Conservation (phyloP, 2,888 invertebrate species). For the Lordiphosa fenestrarum region DNA sequence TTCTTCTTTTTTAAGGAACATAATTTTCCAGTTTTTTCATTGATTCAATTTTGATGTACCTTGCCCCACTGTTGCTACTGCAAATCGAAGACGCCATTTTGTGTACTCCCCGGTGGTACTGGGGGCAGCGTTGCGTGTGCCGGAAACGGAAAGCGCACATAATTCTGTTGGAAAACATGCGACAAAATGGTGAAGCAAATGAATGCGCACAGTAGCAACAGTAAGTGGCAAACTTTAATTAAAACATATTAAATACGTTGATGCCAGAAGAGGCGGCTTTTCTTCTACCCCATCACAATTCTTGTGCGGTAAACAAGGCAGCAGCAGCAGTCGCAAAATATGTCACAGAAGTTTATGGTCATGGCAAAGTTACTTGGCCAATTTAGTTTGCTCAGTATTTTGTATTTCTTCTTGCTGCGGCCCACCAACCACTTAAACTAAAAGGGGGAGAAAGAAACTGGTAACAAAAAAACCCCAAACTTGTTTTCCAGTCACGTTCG, state of each 20-base stretch:
- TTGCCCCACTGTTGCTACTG: constrained; percentile 31
- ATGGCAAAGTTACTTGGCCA: constrained; percentile 33
- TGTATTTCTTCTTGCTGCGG: constrained; percentile 22
- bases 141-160: constrained; percentile 69
- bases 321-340: constrained; percentile 45
- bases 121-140: constrained; percentile 40
- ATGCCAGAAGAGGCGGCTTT: constrained; percentile 14
- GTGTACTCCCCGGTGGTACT: constrained; percentile 5
- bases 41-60: neutral
- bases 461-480: constrained; percentile 45
- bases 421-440: constrained; percentile 21
- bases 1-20: no score
- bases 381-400: constrained; percentile 56
- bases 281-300: constrained; percentile 3
- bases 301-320: constrained; percentile 5
- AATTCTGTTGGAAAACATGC: constrained; percentile 51
- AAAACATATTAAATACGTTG: constrained; percentile 56
- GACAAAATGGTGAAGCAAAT: constrained; percentile 29
- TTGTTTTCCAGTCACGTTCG: constrained; percentile 79
- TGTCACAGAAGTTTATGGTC: constrained; percentile 45
- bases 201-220: neutral
- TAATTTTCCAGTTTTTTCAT: no score
- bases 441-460: constrained; percentile 12
- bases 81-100: constrained; percentile 45
- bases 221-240: constrained; percentile 46